Conservation (phyloP, 2,888 invertebrate genomes). For the Agriopis aurantiaria region DNA sequence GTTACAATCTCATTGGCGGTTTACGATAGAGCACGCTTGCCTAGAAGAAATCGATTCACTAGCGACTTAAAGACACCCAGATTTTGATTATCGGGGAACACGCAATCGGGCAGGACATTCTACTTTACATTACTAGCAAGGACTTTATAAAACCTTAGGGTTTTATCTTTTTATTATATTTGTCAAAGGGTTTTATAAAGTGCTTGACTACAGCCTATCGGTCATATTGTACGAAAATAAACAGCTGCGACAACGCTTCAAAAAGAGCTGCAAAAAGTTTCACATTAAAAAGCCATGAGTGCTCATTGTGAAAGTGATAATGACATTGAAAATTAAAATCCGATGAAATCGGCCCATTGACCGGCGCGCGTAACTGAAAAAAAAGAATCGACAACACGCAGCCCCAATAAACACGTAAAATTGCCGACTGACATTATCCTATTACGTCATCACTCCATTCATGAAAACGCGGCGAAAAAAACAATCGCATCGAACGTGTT, state of each 20-base stretch:
- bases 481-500: constrained; percentile 83
- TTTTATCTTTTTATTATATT: too few relatives aligned
- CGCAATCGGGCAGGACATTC: too few relatives aligned
- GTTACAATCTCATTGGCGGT: too few relatives aligned
- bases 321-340: constrained; percentile 85
- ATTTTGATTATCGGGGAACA: too few relatives aligned
- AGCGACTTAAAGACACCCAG: too few relatives aligned
- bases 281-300: constrained; percentile 53
- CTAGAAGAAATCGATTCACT: too few relatives aligned
- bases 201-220: too few relatives aligned
- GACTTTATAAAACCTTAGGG: too few relatives aligned
- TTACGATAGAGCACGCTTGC: too few relatives aligned
- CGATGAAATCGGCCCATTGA: constrained; percentile 83
- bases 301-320: constrained; percentile 84
- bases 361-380: constrained; percentile 73
- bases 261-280: constrained; percentile 38
- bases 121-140: too few relatives aligned
- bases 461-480: constrained; percentile 82
- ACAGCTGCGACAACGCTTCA: constrained; percentile 1
- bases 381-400: constrained; percentile 70
- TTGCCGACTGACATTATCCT: constrained; percentile 84
- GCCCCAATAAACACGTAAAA: constrained; percentile 85
- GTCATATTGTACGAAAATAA: neutral
- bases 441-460: constrained; percentile 86
- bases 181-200: too few relatives aligned